Evolutionary conservation across 2,113 vertebrate genomes (phyloP).

Genomic region (Cinclus cinclus): DNA sequence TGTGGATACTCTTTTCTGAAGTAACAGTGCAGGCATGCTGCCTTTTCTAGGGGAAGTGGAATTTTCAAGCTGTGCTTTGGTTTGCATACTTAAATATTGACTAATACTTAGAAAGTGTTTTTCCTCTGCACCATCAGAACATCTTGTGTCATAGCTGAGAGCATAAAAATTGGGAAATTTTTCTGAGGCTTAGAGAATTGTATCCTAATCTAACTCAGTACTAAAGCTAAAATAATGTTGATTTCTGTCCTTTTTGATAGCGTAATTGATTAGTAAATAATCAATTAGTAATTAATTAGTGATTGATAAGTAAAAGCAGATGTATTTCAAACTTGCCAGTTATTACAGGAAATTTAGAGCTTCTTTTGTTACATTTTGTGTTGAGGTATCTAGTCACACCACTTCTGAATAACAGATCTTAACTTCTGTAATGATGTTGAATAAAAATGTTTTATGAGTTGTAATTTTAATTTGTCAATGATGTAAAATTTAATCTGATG

Average conservation of each 20-base stretch:
- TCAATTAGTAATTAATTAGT: background rate
- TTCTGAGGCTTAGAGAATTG: background rate
- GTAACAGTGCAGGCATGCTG: background rate
- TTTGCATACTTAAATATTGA: background rate
- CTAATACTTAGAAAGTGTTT: background rate
- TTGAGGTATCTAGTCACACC: background rate
- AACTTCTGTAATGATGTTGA: background rate
- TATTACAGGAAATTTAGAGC: background rate
- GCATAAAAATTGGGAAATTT: background rate
- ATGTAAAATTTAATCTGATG: background rate
- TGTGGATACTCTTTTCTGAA: background rate
- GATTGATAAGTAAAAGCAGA: background rate
- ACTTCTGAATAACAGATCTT: background rate
- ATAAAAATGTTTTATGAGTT: background rate
- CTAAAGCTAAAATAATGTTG: background rate
- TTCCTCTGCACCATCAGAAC: background rate
- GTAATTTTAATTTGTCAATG: background rate
- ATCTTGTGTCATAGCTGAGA: background rate
- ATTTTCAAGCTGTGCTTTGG: background rate
- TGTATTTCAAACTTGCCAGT: background rate
- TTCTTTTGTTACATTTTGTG: background rate
- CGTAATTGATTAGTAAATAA: background rate
- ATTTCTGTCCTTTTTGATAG: background rate
- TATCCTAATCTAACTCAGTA: background rate
- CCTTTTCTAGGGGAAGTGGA: background rate